Base-by-base conservation (phyloP, 2,888 invertebrate genomes). In the Halocaridina rubra region DNA sequence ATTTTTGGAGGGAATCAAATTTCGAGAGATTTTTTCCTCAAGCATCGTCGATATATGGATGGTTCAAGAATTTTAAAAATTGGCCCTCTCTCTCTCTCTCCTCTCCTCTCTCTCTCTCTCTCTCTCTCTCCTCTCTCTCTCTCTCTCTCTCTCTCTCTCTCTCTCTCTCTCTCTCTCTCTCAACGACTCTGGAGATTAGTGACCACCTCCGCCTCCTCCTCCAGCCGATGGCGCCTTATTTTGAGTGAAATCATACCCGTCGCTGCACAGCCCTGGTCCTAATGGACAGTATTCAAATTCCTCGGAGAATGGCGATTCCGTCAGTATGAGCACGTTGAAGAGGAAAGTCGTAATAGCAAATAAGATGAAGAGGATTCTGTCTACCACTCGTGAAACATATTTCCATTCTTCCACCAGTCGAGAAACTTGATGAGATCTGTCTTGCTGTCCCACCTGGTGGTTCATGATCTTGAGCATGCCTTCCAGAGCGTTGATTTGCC, bases 241-340 rank as follows among this genome's bases (percentile, higher is more conserved):
- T n/a, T n/a, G n/a, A n/a, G n/a, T n/a, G 13, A 46, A 75, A 27
- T 59, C 69, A 24, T 69, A 67, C 1, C 32, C 74, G 3, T 84
- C 79, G 13, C 39, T 24, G 33, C 84, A 84, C 53, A 57, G 39
- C 7, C 64, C 76, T 7, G 19, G 10, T 1, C 88, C 88, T 7
- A 24, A 33, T 0, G 84, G 78, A 61, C 88, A 88, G 46, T 86
- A 88, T 53, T 86, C 86, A 39, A 84, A 88, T 32, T 33, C 27
- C 46, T 74, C 86, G 4, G 72, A 72, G 59, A 30, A 84, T 1
- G 88, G 88, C 8, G 88, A 88, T 53, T 81, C 76, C 7, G 86
- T 81, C 64, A 88, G 81, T 29, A 88, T 86, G 69, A 84, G 67
- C n/a, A 81, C 22, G 76, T 88, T 86, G 76, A 86, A 88, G 67